Evolutionary conservation across 2,113 vertebrate genomes (phyloP), one percentile per base, ranked within the genome.

Genomic region (Telmatochromis sp.): DNA sequence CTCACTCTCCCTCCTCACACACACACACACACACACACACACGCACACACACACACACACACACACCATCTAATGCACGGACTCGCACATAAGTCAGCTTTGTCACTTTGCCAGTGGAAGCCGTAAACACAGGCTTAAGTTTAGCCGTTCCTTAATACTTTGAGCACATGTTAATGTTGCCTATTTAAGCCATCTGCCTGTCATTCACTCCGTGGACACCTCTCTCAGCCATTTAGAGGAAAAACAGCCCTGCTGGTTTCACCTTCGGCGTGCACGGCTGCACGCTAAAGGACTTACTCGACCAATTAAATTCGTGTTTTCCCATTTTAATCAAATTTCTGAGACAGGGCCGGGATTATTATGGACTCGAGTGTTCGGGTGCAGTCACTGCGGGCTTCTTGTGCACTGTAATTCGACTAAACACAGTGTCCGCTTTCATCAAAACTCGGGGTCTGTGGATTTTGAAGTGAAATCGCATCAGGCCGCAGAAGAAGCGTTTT

Each of bases 121-220:
- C 70, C 33, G 84, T 42, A 80, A 87, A 88, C 63, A 35, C 85
- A 14, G 85, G 82, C 80, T 91, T 78, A 65, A 60, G 51, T 89
- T 60, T 9, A 23, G 5, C 84, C 87, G 78, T 23, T 26, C 82
- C 83, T 63, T 87, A 92, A 92, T 63, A 58, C 90, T 88, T 17
- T 23, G 81, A 73, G 81, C 90, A 89, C 87, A 73, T 91, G 91
- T 89, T 82, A 79, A 60, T 70, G 86, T 28, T 3, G 82, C 89
- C 87, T 37, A 63, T 89, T 88, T 75, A 85, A 91, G 51, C 63
- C 70, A 54, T 4, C 78, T 80, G 88, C 86, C 49, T 83, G 88
- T 83, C 88, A 70, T 11, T 88, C 89, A n/a, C 81, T 53, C 84
- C 63, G 37, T 91, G 82, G 84, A 85, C 82, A 65, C 80, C 28